Conservation (phyloP, 1,140 invertebrate species). For the Cotesia chilonis region DNA sequence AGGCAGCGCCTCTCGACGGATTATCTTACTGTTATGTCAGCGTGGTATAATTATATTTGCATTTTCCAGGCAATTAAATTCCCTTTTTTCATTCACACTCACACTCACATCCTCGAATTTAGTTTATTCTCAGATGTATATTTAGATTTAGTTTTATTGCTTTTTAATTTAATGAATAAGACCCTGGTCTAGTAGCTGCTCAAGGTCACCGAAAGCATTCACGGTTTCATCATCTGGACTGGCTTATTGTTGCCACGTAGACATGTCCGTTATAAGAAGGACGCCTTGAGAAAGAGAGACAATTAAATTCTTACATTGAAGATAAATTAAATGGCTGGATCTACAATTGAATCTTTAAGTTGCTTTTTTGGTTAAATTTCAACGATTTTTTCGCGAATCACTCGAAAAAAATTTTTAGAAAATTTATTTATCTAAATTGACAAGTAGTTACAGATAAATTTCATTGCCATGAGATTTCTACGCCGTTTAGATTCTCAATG, state of each 20-base stretch:
- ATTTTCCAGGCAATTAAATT: conserved; percentile 56
- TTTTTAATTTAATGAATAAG: no score
- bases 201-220: neutral
- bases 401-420: no score
- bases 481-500: neutral
- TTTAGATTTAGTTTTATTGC: no score
- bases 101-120: neutral
- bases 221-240: neutral
- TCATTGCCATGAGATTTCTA: neutral
- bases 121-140: no score
- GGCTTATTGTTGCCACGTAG: neutral
- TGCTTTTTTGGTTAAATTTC: no score
- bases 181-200: no score
- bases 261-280: conserved; percentile 12
- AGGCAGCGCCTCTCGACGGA: conserved; percentile 60
- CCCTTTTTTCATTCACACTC: conserved; percentile 21
- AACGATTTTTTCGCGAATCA: no score
- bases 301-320: neutral
- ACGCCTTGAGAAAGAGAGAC: conserved; percentile 13
- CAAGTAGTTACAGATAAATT: no score
- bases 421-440: no score
- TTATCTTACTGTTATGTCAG: conserved; percentile 64
- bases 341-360: no score
- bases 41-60: conserved; percentile 63
- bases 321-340: neutral